Conservation (phyloP, 2,888 invertebrate species). For the Lepas anatifera region DNA sequence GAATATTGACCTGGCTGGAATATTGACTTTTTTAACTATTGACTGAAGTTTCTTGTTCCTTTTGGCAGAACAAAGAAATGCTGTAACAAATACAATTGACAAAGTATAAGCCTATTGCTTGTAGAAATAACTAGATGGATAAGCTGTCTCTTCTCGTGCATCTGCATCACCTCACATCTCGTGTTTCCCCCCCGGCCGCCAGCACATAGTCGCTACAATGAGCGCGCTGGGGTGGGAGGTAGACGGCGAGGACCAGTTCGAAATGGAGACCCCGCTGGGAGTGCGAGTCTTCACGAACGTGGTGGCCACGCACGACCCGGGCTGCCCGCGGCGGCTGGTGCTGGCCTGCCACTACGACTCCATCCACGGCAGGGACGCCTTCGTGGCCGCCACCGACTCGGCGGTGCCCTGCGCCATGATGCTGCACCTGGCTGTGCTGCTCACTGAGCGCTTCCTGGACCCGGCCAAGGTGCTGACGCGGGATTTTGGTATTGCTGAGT, state of each 20-base stretch:
- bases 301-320: slow-evolving; percentile 63
- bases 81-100: neutral
- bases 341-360: slow-evolving; percentile 86
- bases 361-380: slow-evolving; percentile 6
- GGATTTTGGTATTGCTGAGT: no score
- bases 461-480: neutral
- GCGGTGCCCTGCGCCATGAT: slow-evolving; percentile 92
- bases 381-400: slow-evolving; percentile 73
- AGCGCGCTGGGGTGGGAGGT: slow-evolving; percentile 59
- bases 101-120: neutral
- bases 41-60: neutral
- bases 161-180: no score
- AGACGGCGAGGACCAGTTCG: slow-evolving; percentile 56
- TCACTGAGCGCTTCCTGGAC: slow-evolving; percentile 8
- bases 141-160: no score
- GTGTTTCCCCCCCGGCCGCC: slow-evolving; percentile 31
- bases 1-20: no score
- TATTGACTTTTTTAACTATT: neutral
- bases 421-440: slow-evolving; percentile 52
- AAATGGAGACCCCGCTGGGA: slow-evolving; percentile 62
- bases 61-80: neutral
- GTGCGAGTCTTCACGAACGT: slow-evolving; percentile 68
- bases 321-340: slow-evolving; percentile 56
- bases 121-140: no score
- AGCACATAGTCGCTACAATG: slow-evolving; percentile 54